These are phyloP conservation scores for Carabus problematicus DNA, from an alignment of 2,888 invertebrate genomes.

Conservation along the genomic window DNA sequence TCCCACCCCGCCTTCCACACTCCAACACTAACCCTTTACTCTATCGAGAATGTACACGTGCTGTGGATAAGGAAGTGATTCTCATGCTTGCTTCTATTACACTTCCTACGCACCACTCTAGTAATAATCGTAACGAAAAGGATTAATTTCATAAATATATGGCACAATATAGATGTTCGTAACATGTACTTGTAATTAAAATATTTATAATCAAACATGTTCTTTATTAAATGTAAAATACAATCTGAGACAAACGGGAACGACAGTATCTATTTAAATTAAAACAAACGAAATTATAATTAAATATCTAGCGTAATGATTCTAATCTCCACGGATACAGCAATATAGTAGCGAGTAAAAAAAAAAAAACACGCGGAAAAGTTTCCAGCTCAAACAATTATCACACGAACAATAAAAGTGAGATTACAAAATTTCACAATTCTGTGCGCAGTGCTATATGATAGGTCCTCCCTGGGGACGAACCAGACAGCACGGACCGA, in stretches of 20 bases:
- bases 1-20: slow-evolving; percentile 12
- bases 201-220: no score
- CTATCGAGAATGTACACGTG: no score
- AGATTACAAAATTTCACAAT: slow-evolving; percentile 48
- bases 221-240: no score
- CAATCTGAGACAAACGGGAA: background rate
- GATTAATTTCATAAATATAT: no score
- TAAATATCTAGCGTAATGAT: slow-evolving; percentile 42
- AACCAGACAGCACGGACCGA: slow-evolving; percentile 26
- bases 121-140: no score
- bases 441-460: slow-evolving; percentile 47
- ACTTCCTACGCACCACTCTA: no score
- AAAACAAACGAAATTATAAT: slow-evolving; percentile 42
- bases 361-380: slow-evolving; percentile 26
- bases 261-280: slow-evolving; percentile 26
- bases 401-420: slow-evolving; percentile 48
- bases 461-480: slow-evolving; percentile 47
- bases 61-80: no score
- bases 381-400: slow-evolving; percentile 46
- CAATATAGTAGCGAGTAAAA: slow-evolving; percentile 29
- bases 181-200: no score
- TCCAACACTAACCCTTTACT: no score
- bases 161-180: no score
- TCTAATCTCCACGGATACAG: slow-evolving; percentile 41
- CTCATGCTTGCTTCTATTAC: no score